Base-by-base conservation (phyloP, 2,113 vertebrate species). In the Antechinus flavipes region DNA sequence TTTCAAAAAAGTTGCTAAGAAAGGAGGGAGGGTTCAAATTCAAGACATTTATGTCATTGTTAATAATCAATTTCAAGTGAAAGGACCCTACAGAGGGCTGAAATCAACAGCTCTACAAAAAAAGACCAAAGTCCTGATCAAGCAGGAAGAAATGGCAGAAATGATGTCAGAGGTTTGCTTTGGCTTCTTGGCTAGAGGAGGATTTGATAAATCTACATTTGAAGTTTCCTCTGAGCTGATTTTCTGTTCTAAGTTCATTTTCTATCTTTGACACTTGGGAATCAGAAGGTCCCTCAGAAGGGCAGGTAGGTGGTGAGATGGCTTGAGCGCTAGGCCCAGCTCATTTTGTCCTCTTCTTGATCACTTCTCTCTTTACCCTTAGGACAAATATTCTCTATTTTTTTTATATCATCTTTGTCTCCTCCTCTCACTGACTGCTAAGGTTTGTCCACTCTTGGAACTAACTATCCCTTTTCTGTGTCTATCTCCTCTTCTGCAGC, bases 401-500 rank as follows among this genome's bases (percentile, higher is more conserved):
- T 76, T 76, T 35, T n/a, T 30, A 76, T 76, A 30, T 76, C 61
- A 35, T 76, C 5, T 76, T 76, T 76, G 35, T 35, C 68, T 84
- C 35, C 68, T 84, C 35, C 68, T 22, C 35, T n/a, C n/a, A 22
- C 35, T 22, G 35, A 84, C 30, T 35, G 61, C 61, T 16, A 68
- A 68, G 61, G 30, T 14, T n/a, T 68, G 61, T 0, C 30, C 2
- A 16, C 61, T 68, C 61, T 68, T 35, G 9, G 0, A 35, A 68
- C 30, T 16, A 35, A 35, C 61, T 35, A 11, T 16, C 1, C 61
- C 30, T 35, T 68, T 94, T 95, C 90, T 97, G 96, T 96, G 93
- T 93, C 96, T 92, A 46, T 96, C 92, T 96, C 93, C 94, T 96
- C 96, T 90, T 93, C 0, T 46, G 96, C 96, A 97, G 96, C 90